Conservation (phyloP, 2,888 invertebrate species). For the Zygothrica quintamaculata region DNA sequence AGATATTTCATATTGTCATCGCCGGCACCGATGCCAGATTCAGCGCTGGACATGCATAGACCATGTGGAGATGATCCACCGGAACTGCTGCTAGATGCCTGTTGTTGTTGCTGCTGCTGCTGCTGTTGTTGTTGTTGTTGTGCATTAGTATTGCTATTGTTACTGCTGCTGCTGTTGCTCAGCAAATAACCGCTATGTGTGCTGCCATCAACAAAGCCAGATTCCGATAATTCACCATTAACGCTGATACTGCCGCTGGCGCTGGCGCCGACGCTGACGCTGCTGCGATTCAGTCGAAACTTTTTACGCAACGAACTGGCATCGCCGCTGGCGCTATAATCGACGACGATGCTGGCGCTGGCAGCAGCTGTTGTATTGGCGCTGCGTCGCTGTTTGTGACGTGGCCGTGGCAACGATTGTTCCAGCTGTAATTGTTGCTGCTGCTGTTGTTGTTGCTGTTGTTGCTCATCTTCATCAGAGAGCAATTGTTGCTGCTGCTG, state of each 20-base stretch:
- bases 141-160: slow-evolving; percentile 12
- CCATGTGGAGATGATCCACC: slow-evolving; percentile 81
- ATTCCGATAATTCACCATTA: slow-evolving; percentile 71
- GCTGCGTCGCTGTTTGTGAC: slow-evolving; percentile 77
- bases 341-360: slow-evolving; percentile 69
- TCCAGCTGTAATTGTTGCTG: slow-evolving; percentile 25
- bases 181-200: slow-evolving; percentile 71
- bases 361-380: slow-evolving; percentile 58
- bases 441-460: slow-evolving; percentile 33
- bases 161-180: slow-evolving; percentile 44
- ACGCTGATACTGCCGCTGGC: slow-evolving; percentile 45
- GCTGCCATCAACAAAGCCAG: slow-evolving; percentile 84
- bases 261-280: slow-evolving; percentile 41
- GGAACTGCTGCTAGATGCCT: slow-evolving; percentile 66
- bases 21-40: slow-evolving; percentile 79
- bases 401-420: slow-evolving; percentile 57
- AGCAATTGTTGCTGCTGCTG: slow-evolving; percentile 37
- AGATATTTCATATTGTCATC: slow-evolving; percentile 85
- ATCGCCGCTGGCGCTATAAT: slow-evolving; percentile 67
- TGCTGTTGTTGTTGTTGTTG: slow-evolving; percentile 15
- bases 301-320: slow-evolving; percentile 83
- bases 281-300: slow-evolving; percentile 82
- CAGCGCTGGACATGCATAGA: slow-evolving; percentile 61
- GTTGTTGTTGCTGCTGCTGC: slow-evolving; percentile 36
- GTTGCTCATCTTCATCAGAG: slow-evolving; percentile 77